Percentiles rank a stretch among this genome's conserved stretches.
phyloP scores from a whole-genome alignment of 2,888 invertebrate species.

The Melanargia galathea region DNA sequence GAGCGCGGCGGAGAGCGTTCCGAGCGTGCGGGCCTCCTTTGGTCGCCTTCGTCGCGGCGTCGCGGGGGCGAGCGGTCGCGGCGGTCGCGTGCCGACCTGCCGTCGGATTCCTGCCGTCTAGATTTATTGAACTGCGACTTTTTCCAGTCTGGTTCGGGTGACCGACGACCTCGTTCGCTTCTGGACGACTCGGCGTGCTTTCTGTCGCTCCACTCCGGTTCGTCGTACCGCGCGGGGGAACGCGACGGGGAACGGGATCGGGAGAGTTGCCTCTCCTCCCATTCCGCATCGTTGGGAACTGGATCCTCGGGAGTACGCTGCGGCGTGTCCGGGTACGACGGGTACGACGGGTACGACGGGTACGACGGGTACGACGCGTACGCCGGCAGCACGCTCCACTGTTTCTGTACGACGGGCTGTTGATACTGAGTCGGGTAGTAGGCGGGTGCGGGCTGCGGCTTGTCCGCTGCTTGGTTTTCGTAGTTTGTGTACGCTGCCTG shows the following conservation, averaged over 20 bases:
- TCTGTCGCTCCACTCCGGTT: neutral
- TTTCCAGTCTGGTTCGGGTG: neutral
- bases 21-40: no score
- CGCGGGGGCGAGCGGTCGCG: conserved; percentile 3
- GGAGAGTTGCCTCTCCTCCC: neutral
- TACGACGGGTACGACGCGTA: conserved; percentile 20
- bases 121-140: neutral
- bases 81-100: neutral
- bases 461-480: conserved; percentile 5
- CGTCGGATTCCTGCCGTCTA: neutral
- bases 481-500: conserved; percentile 36
- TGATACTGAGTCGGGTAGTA: conserved; percentile 13
- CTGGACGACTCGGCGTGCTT: neutral
- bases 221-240: neutral
- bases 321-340: conserved; percentile 17
- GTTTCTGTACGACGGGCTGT: conserved; percentile 15
- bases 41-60: neutral
- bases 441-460: conserved; percentile 14
- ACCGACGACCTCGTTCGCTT: conserved; percentile 2
- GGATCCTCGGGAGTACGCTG: neutral
- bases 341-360: neutral
- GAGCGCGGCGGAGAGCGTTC: no score
- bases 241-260: neutral
- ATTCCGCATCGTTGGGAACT: neutral
- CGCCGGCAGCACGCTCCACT: conserved; percentile 17